Evolutionary conservation across 2,113 vertebrate species (phyloP), one percentile per base, ranked within the genome.

Genomic region (Ceyx margarethae): DNA sequence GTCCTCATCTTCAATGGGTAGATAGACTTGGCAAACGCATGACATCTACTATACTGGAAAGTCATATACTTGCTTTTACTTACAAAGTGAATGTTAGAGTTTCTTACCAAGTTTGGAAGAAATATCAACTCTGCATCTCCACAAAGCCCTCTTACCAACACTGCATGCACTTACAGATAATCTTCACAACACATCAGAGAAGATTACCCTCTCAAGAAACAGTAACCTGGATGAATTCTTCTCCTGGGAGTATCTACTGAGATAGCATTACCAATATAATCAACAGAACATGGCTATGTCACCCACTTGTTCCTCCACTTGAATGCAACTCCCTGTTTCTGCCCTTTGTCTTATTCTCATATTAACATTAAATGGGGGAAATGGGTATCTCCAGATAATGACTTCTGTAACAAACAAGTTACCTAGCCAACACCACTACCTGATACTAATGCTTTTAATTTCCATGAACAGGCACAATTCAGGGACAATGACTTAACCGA

Each of bases 201-300:
- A 93, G 66, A 90, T 40, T 89, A 90, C 23, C 42, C 45, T 75
- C 73, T 83, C 61, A 83, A 67, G 40, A 95, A 94, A 94, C 76
- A 92, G 87, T 57, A 96, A 87, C 26, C 29, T 46, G 25, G 40
- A 74, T 54, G 29, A 93, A 91, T 85, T 91, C 56, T 60, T 84
- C 69, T 78, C 62, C 58, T 50, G 19, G 19, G 57, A 85, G 15
- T 29, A 67, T 56, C 72, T 71, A 48, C 18, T 35, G 54, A 87
- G 25, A 87, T 3, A 85, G 56, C 11, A 66, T 60, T 79, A 95
- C 58, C 66, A 69, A 57, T 15, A 68, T 4, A 29, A 75, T n/a
- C 69, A 85, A 56, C 14, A 46, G 21, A 87, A 10, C 23, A 80
- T 2, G 10, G 33, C 45, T 78, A 61, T 0, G 0, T 31, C 88